A percentile compares a stretch with the other conserved stretches of the same genome.
Conservation (phyloP, 2,797 vertebrate genomes). For the Calcarius lapponicus region DNA sequence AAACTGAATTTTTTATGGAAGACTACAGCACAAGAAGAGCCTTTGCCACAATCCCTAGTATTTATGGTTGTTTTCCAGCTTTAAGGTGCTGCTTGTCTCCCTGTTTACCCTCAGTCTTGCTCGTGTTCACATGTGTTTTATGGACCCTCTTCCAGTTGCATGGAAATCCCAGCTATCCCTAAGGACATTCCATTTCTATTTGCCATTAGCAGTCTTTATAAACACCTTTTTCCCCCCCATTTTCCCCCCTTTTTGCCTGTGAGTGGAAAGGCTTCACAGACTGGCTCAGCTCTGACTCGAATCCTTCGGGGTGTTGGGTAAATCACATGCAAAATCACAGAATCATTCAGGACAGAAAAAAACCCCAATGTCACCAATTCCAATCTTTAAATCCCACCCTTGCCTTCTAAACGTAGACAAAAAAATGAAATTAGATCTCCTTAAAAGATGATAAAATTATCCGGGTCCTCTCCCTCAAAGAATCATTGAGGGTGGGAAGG, state of each 20-base stretch:
- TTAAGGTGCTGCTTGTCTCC: not conserved
- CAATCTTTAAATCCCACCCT: not conserved
- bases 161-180: not conserved
- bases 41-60: not conserved
- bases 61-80: not conserved
- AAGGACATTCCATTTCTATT: not conserved
- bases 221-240: accelerated
- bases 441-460: not conserved
- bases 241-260: not conserved
- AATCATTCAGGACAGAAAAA: not conserved
- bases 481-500: not conserved
- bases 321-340: not conserved
- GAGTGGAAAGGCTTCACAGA: not conserved
- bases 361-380: not conserved
- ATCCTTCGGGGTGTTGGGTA: not conserved
- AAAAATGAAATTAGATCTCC: not conserved
- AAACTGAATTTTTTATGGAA: not conserved
- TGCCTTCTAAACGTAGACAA: not conserved
- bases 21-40: not conserved
- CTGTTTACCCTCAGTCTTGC: not conserved
- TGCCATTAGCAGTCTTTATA: not conserved
- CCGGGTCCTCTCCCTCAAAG: not conserved
- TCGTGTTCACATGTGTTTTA: not conserved
- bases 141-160: not conserved
- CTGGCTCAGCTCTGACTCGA: not conserved